Conservation (phyloP, 2,888 invertebrate genomes). For the Phyllotreta striolata region DNA sequence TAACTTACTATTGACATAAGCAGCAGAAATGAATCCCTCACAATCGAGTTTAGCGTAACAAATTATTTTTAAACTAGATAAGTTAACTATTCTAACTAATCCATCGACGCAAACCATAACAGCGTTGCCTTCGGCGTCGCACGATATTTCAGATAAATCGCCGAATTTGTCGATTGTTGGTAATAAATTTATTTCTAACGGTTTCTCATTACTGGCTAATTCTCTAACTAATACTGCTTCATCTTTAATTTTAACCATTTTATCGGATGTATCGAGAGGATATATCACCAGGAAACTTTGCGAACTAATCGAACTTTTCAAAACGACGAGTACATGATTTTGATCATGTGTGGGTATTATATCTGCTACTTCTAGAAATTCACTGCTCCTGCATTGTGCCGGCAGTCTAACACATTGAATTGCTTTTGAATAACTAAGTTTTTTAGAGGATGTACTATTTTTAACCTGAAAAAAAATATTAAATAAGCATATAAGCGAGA, state of each 20-base stretch:
- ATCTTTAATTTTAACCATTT: constrained; percentile 65
- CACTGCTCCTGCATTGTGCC: constrained; percentile 60
- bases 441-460: constrained; percentile 55
- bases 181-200: constrained; percentile 74
- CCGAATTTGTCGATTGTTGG: constrained; percentile 63
- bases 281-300: constrained; percentile 66
- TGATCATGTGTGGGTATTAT: constrained; percentile 76
- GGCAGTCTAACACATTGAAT: constrained; percentile 69
- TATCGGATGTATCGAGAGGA: constrained; percentile 63
- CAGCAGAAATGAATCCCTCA: constrained; percentile 80
- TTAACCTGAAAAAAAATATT: constrained; percentile 46
- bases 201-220: constrained; percentile 71
- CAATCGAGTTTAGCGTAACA: constrained; percentile 74
- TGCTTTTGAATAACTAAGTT: constrained; percentile 61
- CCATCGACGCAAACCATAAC: constrained; percentile 81
- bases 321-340: constrained; percentile 70
- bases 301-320: constrained; percentile 54
- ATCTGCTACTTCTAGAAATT: constrained; percentile 65
- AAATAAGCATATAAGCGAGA: background rate
- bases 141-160: constrained; percentile 34
- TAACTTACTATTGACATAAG: constrained; percentile 81
- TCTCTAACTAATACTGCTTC: constrained; percentile 70
- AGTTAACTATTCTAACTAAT: constrained; percentile 73
- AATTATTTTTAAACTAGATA: constrained; percentile 74
- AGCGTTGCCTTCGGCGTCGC: constrained; percentile 65